Evolutionary conservation across 2,888 invertebrate species (phyloP), one percentile per base, ranked within the genome.

Genomic region (Epicampocera succincta): DNA sequence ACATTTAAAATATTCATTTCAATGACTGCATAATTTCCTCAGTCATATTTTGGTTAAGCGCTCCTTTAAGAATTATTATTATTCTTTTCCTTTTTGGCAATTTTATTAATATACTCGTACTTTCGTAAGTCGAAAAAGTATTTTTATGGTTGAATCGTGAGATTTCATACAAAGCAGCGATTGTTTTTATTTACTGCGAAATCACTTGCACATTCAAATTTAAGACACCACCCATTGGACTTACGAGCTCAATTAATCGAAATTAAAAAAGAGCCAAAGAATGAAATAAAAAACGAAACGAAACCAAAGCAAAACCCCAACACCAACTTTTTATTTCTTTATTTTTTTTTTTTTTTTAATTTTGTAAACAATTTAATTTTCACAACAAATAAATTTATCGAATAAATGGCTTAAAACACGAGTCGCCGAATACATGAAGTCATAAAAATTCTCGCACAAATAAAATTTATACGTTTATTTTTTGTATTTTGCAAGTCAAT

Each of bases 91-190:
- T 29, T 48, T 74, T 60, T 73, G 21, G 56, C 63, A 73, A 61
- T 50, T 61, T 38, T 15, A 46, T 19, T 50, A 29, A 65, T 17
- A 58, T 48, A 74, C 50, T 17, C 33, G n/a, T n/a, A n/a, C n/a
- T n/a, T n/a, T n/a, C n/a, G n/a, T n/a, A 58, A 63, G 68, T 13
- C 11, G 46, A 71, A 78, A 77, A 82, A 65, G 40, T 68, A 87
- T 86, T 86, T 88, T 88, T 89, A 88, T 88, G 86, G 85, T 88
- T 83, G 85, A 85, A 88, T 88, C 89, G 88, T 88, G 88, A 87
- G 89, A 85, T 88, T 87, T 84, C 84, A 85, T 80, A 85, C 73
- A 88, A 87, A 87, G 85, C 83, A 82, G 85, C 73, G 81, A 82
- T 82, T 81, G 73, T 21, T 54, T 69, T 63, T 69, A 33, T 40